Percentiles rank a stretch among this genome's conserved stretches.
These are phyloP conservation scores for Lycorma delicatula DNA, from an alignment of 1,140 invertebrate species.

Conservation along the genomic window DNA sequence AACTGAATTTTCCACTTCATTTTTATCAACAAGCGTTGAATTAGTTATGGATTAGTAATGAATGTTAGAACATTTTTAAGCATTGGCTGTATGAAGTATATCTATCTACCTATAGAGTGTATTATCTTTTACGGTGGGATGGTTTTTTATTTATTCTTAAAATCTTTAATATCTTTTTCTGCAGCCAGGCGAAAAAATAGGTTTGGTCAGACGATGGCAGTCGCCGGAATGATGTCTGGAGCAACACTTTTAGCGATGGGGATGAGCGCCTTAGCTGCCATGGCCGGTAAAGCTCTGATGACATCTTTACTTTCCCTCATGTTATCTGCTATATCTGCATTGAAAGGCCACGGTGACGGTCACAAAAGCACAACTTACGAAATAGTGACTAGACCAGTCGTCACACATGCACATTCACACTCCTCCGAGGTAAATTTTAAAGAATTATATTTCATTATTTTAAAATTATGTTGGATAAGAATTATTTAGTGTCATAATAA, in stretches of 20 bases:
- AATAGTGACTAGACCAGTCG: conserved; percentile 71
- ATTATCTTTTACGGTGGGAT: too few relatives aligned
- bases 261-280: conserved; percentile 60
- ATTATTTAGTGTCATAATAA: too few relatives aligned
- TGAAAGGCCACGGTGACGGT: conserved; percentile 57
- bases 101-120: too few relatives aligned
- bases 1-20: too few relatives aligned
- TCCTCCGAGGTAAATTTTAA: conserved; percentile 51
- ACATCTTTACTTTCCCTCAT: conserved; percentile 69
- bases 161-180: too few relatives aligned
- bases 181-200: conserved; percentile 37
- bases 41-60: too few relatives aligned
- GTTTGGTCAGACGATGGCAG: conserved; percentile 36
- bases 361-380: conserved; percentile 66
- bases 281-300: conserved; percentile 78
- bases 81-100: too few relatives aligned
- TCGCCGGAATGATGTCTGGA: conserved; percentile 44
- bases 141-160: too few relatives aligned
- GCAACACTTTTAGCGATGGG: conserved; percentile 61
- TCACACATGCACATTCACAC: conserved; percentile 59
- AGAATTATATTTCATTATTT: too few relatives aligned
- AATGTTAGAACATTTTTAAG: too few relatives aligned
- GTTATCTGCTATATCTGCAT: conserved; percentile 62
- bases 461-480: too few relatives aligned
- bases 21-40: too few relatives aligned